phyloP scores from a whole-genome alignment of 37 sponge, comb jelly and placozoan species.

The Tethya wilhelma region DNA sequence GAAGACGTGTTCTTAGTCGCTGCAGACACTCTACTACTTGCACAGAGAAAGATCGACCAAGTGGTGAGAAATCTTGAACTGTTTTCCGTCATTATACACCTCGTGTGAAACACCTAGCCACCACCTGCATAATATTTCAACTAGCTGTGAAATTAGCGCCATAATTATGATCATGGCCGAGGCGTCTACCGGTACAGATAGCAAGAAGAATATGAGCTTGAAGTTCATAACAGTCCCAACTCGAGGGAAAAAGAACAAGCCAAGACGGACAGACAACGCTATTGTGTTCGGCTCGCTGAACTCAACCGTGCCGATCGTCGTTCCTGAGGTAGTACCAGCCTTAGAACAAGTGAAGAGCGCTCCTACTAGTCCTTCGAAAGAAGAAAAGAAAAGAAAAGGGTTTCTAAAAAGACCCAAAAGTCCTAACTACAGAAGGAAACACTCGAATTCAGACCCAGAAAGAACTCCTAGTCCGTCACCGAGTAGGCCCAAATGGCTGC shows the following conservation, averaged over 20 bases:
- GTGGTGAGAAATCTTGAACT: no score
- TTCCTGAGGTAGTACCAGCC: constrained; percentile 10
- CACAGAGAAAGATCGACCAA: no score
- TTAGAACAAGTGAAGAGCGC: constrained; percentile 12
- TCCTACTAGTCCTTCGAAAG: constrained; percentile 12
- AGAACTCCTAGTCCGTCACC: constrained; percentile 5
- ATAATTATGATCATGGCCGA: constrained; percentile 23
- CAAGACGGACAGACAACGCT: not conserved
- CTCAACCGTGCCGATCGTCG: not conserved
- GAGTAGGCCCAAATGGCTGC: constrained; percentile 31
- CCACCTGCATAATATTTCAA: no score
- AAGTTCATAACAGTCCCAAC: not conserved
- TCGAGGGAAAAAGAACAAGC: no score
- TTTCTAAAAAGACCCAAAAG: constrained; percentile 28
- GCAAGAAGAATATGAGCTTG: no score
- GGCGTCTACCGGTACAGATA: not conserved
- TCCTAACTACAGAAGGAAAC: constrained; percentile 4
- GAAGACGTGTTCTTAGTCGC: no score
- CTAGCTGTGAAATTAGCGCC: not conserved
- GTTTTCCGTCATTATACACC: no score
- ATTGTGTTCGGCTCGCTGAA: constrained; percentile 9
- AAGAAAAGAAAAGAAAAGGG: constrained; percentile 9
- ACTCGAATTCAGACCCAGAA: constrained; percentile 34
- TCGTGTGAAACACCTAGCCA: no score
- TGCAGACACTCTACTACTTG: no score